Evolutionary conservation across 2,113 vertebrate genomes (phyloP), one percentile per base, ranked within the genome.

Genomic region (Anguilla rostrata): DNA sequence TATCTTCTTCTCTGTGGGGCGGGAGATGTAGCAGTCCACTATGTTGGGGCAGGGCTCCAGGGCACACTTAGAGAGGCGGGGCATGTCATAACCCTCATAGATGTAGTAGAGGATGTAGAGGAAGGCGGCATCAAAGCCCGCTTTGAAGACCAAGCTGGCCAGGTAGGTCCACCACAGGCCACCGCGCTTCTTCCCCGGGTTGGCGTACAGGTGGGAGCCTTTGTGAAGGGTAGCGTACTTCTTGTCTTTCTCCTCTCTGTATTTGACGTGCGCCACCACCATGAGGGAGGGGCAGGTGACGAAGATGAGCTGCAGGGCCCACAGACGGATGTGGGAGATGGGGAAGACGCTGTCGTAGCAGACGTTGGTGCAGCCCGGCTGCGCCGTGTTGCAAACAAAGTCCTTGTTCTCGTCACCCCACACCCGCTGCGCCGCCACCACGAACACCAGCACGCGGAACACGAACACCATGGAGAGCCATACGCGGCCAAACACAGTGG

Each of bases 141-240:
- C 96, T 92, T 99, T 99, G 91, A 97, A 96, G n/a, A 98, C 0
- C 79, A 99, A 95, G 92, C 98, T 99, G 88, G 96, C 90, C 92
- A 99, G 87, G 1, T 99, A 98, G 0, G 98, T 99, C 96, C 98
- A 99, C 98, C 98, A 99, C 22, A 99, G 94, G 1, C 98, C 98
- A 0, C 98, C 97, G 0, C 92, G 94, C 91, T 98, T 98, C 95
- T 97, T 98, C 86, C 96, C 95, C 0, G 96, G 96, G 90, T 97
- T 41, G 71, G 84, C 84, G 53, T 98, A 97, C 78, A 95, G 7
- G 78, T 57, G 89, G 0, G 0, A 0, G 0, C 92, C 89, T 0
- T 87, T 11, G 6, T 95, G 91, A 0, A 89, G 87, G 0, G 20
- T 0, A 0, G 39, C 63, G 83, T 90, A 94, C 87, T 93, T 89